Base-by-base conservation (phyloP, 2,113 vertebrate species). In the Apteryx owenii region DNA sequence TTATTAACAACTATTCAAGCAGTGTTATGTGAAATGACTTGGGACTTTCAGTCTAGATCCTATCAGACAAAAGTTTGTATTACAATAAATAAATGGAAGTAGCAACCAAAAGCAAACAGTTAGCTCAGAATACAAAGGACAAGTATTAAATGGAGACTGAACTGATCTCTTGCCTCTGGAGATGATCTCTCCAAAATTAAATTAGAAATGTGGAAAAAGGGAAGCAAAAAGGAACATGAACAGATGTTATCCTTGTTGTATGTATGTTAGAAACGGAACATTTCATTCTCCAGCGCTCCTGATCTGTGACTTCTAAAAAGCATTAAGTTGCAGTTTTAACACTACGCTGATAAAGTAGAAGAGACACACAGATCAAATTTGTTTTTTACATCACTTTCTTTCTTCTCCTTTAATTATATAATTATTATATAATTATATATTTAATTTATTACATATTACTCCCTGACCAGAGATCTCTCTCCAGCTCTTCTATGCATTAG, bases 261-360 rank as follows among this genome's bases (percentile, higher is more conserved):
- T 0, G 0, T 31, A 11, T 54, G 46, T n/a, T 56, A 9, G n/a
- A 81, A 88, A 56, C 5, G 1, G 1, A 92, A 15, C 2, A 16
- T 60, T 40, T 51, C 4, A 9, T 33, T 79, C 53, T 46, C 20
- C 9, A 72, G 15, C 0, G 0, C 19, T 29, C 0, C 0, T 53
- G 46, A 31, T 46, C n/a, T 76, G 12, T 31, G 40, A 81, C 29
- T 81, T 56, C 8, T 62, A 64, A 62, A 77, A 46, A 29, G 26
- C 10, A 58, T 65, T 48, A 70, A 54, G 20, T 20, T 84, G 70
- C 56, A 44, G 38, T 68, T 82, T 81, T 29, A 53, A 8, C 40
- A 88, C 82, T 53, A 83, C 73, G 5, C 31, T 7, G 5, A 77
- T 20, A 10, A 88, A 88, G 86, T 14, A 50, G 44, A 66, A 46